Base-by-base conservation (phyloP, 2,888 invertebrate genomes). In the Lobophora halterata region DNA sequence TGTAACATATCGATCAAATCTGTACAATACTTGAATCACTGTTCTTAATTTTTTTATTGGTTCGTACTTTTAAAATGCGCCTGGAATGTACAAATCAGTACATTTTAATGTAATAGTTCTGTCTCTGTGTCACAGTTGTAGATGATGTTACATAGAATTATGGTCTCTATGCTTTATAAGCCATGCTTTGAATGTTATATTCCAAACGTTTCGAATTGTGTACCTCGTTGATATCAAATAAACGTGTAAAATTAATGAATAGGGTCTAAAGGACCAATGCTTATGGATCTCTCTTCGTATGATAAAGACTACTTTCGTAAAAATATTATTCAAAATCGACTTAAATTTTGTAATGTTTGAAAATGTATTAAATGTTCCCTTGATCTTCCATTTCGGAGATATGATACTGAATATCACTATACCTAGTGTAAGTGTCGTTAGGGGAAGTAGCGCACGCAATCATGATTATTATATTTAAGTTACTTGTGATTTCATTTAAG, bases 401-500 rank as follows among this genome's bases (percentile, higher is more conserved):
- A 9, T 24, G 17, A 14, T 19, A 18, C 11, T 16, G 8, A 14
- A 29, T 24, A 30, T 16, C 13, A 34, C 19, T 37, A 18, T 34
- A 31, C 24, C 34, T 43, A 40, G 34, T 14, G n/a, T 30, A 28
- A 18, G 23, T 8, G 17, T 17, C 8, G 5, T 43, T 34, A 38
- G 36, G 14, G 10, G 10, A n/a, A 5, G 11, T 33, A 29, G 2
- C 11, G n/a, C 28, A 33, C 8, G n/a, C 44, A 46, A 51, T 54
- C 48, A 52, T 53, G 46, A 45, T 51, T 32, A 49, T 47, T 52
- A 48, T 45, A 52, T 54, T 46, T 51, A 33, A 46, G 33, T 49
- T 32, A 43, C 33, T 49, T 52, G 58, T 61, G 49, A 53, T 55
- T 55, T 41, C 49, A 47, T 28, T 19, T 21, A n/a, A n/a, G n/a